Conservation (phyloP, 2,113 vertebrate genomes). For the Xiphophorus couchianus region DNA sequence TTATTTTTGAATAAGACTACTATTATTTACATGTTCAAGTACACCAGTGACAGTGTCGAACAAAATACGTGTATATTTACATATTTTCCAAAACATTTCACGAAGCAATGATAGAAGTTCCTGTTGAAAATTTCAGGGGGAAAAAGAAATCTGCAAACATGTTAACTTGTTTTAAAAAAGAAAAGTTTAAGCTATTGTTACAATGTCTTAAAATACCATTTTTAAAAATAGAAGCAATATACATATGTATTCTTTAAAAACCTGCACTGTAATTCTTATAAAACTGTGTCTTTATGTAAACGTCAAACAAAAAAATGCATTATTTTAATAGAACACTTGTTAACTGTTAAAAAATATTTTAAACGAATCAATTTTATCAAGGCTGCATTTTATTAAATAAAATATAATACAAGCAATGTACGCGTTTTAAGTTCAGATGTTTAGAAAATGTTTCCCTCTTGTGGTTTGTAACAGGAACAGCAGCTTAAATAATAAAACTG, state of each 20-base stretch:
- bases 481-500: not conserved
- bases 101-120: not conserved
- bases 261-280: too few species aligned
- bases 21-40: not conserved
- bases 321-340: not conserved
- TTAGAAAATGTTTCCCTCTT: constrained; percentile 28
- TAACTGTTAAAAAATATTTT: too few species aligned
- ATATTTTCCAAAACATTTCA: not conserved
- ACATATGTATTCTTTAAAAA: not conserved
- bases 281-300: not conserved
- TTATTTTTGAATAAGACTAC: not conserved
- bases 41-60: not conserved
- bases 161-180: too few species aligned
- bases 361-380: too few species aligned
- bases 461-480: not conserved
- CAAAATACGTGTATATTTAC: not conserved
- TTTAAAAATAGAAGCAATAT: too few species aligned
- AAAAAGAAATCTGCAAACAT: too few species aligned
- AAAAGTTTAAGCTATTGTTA: too few species aligned
- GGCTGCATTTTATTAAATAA: too few species aligned
- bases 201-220: too few species aligned
- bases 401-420: too few species aligned
- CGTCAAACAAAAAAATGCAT: not conserved
- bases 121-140: not conserved
- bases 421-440: not conserved